phyloP scores from a whole-genome alignment of 1,140 invertebrate genomes.

The Octopus bimaculoides region DNA sequence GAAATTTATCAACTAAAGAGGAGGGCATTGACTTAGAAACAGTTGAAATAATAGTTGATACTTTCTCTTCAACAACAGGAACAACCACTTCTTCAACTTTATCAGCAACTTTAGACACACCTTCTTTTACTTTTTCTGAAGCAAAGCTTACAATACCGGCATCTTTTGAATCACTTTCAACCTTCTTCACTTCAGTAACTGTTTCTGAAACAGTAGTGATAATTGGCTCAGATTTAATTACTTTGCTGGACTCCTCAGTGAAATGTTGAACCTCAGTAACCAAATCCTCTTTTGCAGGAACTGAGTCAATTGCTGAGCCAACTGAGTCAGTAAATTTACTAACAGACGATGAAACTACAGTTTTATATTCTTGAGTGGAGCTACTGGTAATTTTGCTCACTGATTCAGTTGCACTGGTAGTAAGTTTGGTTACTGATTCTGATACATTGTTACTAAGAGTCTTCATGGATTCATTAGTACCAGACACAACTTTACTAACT shows the following conservation, averaged over 20 bases:
- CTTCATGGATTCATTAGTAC: neutral
- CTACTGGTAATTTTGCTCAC: neutral
- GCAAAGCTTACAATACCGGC: slow-evolving; percentile 5
- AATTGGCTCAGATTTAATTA: neutral
- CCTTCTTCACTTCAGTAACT: neutral
- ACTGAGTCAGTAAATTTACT: neutral
- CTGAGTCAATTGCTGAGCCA: neutral
- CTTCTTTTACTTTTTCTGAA: neutral
- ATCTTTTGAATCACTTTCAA: neutral
- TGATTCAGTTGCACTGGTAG: neutral
- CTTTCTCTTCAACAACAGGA: neutral
- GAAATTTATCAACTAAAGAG: neutral
- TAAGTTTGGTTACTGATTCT: neutral
- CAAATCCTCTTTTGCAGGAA: neutral
- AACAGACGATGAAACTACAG: neutral
- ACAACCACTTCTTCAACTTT: neutral
- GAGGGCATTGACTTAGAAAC: neutral
- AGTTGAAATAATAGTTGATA: neutral
- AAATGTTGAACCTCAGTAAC: neutral
- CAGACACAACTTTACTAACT: neutral
- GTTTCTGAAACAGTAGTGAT: neutral
- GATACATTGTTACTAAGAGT: neutral
- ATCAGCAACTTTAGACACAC: neutral
- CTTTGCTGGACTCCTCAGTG: neutral
- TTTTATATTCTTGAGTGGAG: neutral